Evolutionary conservation across 2,888 invertebrate species (phyloP).

Genomic region (Tuberolachnus salignus): DNA sequence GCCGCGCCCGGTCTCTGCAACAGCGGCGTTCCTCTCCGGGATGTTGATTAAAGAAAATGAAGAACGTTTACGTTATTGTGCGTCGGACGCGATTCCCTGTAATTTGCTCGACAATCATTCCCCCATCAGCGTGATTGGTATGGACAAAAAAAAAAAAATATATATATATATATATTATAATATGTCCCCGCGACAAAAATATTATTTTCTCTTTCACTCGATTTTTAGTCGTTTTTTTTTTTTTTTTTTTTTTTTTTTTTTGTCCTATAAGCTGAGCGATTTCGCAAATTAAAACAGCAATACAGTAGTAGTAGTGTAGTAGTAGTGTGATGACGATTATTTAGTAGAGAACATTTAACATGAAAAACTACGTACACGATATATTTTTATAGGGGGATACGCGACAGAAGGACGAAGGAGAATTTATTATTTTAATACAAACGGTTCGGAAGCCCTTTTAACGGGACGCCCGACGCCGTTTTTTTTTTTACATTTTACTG

Average conservation of each 20-base stretch:
- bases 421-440: constrained; percentile 13
- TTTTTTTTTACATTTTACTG: too few relatives aligned
- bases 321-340: not conserved
- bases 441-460: too few relatives aligned
- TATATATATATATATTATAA: not conserved
- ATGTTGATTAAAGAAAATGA: constrained; percentile 54
- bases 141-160: constrained; percentile 24
- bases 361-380: not conserved
- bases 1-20: constrained; percentile 17
- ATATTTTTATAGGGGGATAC: not conserved
- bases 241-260: constrained; percentile 20
- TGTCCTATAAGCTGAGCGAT: not conserved
- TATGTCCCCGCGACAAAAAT: constrained; percentile 42
- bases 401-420: not conserved
- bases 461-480: too few relatives aligned
- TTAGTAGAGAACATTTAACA: constrained; percentile 12
- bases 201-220: constrained; percentile 47
- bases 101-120: constrained; percentile 56
- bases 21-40: not conserved
- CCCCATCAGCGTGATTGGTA: constrained; percentile 52
- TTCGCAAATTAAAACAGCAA: constrained; percentile 37
- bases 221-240: constrained; percentile 26
- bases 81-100: constrained; percentile 51
- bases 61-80: constrained; percentile 55
- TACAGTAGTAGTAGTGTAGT: not conserved